Evolutionary conservation across 2,797 vertebrate species (phyloP), one percentile per base, ranked within the genome.

Genomic region (Huso huso): DNA sequence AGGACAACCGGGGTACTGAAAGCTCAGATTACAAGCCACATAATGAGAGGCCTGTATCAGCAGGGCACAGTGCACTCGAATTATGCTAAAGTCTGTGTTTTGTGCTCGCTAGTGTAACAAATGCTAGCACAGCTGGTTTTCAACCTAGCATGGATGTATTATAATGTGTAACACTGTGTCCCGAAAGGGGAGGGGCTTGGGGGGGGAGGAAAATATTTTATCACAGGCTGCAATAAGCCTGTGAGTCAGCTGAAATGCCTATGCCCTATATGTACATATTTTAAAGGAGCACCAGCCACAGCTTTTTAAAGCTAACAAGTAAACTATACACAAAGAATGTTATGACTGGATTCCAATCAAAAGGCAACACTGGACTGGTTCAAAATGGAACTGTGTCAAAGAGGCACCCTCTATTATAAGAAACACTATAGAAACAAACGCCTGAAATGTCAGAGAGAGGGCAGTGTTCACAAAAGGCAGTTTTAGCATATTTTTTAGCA

Each of bases 1-100:
- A 81, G 84, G 82, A 78, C 80, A 71, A 69, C 69, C 77, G 64
- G 62, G 75, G 79, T 78, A 84, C 84, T 80, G 77, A 90, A 89
- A 89, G 88, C 89, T 91, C 85, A 87, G 87, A 90, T 91, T 90
- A 91, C 88, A 86, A 74, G 59, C 68, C 78, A 88, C 88, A 91
- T 91, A 91, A 91, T 87, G 85, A 85, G 87, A 89, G 82, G 80
- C 84, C 88, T 91, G 85, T 86, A 87, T 90, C 88, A 90, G 89
- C 89, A 89, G 76, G 81, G 71, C 66, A 64, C 65, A 69, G 70
- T 48, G 71, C 71, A 52, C 67, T 69, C 66, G 64, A 63, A 73
- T 77, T 75, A 71, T 74, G 73, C 74, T 77, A 65, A 73, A 75
- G 72, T 75, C 75, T 72, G 59, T 65, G 71, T 62, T 69, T 67